A percentile compares a stretch with the other conserved stretches of the same genome.
Evolutionary conservation across 1,140 invertebrate genomes (phyloP).

Genomic region (Drosophila ironensis): DNA sequence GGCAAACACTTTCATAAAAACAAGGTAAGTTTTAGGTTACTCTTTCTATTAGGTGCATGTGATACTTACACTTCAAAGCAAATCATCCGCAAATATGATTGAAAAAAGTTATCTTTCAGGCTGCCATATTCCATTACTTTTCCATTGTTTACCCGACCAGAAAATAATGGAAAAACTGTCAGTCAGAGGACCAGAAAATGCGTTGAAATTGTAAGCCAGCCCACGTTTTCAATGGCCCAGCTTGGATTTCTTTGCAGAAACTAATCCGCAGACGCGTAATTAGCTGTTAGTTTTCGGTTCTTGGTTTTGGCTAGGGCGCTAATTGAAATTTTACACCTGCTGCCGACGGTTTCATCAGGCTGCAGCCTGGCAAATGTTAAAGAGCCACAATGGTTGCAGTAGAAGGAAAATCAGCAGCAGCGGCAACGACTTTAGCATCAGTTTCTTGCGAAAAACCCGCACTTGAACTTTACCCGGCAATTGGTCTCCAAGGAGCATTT

Average conservation of each 20-base stretch:
- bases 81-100: too few species aligned
- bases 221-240: too few species aligned
- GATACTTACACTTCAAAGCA: background rate
- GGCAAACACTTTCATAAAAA: constrained; percentile 18
- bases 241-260: background rate
- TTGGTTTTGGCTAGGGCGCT: constrained; percentile 16
- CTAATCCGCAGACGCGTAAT: constrained; percentile 35
- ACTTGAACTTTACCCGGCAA: constrained; percentile 55
- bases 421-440: too few species aligned
- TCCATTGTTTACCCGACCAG: too few species aligned
- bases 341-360: background rate
- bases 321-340: constrained; percentile 64
- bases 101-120: too few species aligned
- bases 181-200: too few species aligned
- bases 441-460: constrained; percentile 3
- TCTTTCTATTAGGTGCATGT: too few species aligned
- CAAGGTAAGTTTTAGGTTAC: background rate
- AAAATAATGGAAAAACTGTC: too few species aligned
- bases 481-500: constrained; percentile 64
- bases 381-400: background rate
- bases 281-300: constrained; percentile 33
- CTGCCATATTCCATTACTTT: too few species aligned
- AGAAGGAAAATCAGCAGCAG: too few species aligned
- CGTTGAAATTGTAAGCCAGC: too few species aligned
- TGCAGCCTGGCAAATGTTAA: constrained; percentile 29